Conservation (phyloP, 2,113 vertebrate genomes). For the Asarcornis scutulata region DNA sequence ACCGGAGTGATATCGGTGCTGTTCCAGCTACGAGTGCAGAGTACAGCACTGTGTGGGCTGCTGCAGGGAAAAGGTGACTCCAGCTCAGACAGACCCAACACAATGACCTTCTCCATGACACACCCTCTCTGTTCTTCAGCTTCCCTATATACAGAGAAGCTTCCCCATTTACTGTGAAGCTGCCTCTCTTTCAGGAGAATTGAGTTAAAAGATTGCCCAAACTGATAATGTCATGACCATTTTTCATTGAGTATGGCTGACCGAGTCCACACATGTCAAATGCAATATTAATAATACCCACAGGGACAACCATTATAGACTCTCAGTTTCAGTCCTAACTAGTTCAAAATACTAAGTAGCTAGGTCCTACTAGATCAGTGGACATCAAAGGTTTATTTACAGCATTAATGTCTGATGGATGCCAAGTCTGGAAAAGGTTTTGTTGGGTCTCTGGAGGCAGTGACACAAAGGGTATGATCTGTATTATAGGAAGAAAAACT, state of each 20-base stretch:
- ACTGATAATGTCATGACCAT: background rate
- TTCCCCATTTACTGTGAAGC: background rate
- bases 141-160: background rate
- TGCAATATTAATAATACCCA: background rate
- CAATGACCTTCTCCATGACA: background rate
- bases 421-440: background rate
- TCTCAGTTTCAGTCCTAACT: background rate
- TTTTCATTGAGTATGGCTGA: background rate
- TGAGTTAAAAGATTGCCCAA: background rate
- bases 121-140: background rate
- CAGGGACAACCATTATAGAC: background rate
- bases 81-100: too few species aligned
- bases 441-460: background rate
- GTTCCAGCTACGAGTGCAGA: too few species aligned
- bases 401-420: background rate
- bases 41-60: too few species aligned
- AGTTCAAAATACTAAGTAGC: background rate
- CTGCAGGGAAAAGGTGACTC: too few species aligned
- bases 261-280: background rate
- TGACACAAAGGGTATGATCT: background rate
- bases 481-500: background rate
- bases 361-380: background rate
- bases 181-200: background rate
- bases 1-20: too few species aligned
- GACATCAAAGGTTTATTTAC: background rate